Evolutionary conservation across 2,888 invertebrate genomes (phyloP).

Genomic region (Drosophila lutescens): DNA sequence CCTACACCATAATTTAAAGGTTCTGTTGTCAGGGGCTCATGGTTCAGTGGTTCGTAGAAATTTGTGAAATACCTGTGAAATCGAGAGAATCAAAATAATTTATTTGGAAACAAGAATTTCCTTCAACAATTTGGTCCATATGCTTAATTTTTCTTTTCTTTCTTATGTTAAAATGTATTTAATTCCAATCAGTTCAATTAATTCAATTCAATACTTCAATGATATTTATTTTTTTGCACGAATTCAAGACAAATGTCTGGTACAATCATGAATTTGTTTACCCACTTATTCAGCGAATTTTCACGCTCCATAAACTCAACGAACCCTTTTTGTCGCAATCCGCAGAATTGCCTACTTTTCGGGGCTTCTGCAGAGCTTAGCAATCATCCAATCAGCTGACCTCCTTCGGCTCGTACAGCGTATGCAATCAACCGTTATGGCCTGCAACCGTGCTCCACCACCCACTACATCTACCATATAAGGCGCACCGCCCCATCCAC

Average conservation of each 20-base stretch:
- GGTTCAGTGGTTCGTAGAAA: conserved; percentile 3
- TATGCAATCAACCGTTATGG: conserved; percentile 72
- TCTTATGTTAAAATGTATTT: no score
- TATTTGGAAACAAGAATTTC: neutral
- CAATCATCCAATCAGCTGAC: conserved; percentile 78
- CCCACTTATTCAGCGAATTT: conserved; percentile 7
- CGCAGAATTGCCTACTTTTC: conserved; percentile 32
- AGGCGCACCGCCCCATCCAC: neutral
- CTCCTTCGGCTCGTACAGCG: conserved; percentile 61
- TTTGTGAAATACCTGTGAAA: conserved; percentile 1
- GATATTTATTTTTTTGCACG: neutral
- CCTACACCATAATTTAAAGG: conserved; percentile 1
- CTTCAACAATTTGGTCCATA: neutral
- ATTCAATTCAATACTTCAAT: neutral
- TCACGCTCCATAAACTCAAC: conserved; percentile 18
- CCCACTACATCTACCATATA: neutral
- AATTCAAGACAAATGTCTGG: neutral
- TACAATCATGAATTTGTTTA: conserved; percentile 12
- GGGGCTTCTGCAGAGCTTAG: conserved; percentile 38
- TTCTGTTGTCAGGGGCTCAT: neutral
- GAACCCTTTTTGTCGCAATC: conserved; percentile 21
- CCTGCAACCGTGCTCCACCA: conserved; percentile 14
- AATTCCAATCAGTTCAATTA: no score
- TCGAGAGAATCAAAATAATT: neutral
- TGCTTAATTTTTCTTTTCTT: no score